These are phyloP conservation scores for Pogona vitticeps DNA, from an alignment of 2,113 vertebrate species.

Conservation along the genomic window DNA sequence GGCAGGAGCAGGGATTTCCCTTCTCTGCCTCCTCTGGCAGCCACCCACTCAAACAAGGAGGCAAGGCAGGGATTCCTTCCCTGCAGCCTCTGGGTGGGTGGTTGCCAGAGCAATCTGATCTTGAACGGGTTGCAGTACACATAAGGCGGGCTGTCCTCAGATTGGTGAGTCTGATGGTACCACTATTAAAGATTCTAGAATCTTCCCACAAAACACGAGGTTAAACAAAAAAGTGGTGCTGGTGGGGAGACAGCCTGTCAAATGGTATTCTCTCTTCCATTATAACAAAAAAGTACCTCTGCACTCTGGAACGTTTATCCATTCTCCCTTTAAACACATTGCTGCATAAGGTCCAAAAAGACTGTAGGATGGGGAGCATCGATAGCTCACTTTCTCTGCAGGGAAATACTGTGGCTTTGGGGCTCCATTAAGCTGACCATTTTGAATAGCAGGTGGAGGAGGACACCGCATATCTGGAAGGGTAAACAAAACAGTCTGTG, in stretches of 20 bases:
- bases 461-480: background rate
- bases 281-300: background rate
- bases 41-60: no score
- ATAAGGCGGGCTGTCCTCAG: background rate
- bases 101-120: no score
- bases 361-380: accelerated
- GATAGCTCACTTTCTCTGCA: background rate
- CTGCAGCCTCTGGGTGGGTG: no score
- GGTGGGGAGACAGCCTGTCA: background rate
- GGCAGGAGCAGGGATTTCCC: no score
- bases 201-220: no score
- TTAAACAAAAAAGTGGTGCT: background rate
- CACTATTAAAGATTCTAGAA: no score
- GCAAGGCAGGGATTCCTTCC: no score
- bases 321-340: background rate
- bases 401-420: background rate
- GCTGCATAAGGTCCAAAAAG: background rate
- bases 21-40: no score
- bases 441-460: background rate
- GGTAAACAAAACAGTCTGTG: background rate
- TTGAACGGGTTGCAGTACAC: no score
- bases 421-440: background rate
- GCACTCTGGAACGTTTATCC: background rate
- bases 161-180: no score
- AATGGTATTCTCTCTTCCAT: background rate